Evolutionary conservation across 2,888 invertebrate species (phyloP), one percentile per base, ranked within the genome.

Genomic region (Monopis laevigella): DNA sequence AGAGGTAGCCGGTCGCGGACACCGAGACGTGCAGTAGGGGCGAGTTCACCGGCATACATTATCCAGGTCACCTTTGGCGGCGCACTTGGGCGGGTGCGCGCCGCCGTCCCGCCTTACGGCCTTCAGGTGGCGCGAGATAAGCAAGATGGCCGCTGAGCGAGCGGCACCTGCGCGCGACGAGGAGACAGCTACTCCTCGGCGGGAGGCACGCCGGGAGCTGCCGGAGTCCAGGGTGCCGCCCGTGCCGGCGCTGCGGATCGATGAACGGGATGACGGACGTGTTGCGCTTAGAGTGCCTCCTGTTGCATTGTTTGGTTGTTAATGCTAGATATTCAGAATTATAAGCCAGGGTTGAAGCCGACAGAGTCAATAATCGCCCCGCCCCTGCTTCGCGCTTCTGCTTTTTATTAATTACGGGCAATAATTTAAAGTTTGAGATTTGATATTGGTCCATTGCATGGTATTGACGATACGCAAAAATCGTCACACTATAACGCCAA

Each of bases 161-260:
- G 92, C 92, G 87, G 92, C 92, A 92, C 92, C 92, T 92, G 92
- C 90, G 84, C 92, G 88, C 69, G 92, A 92, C 62, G 89, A 87
- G 62, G 90, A 87, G 63, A 89, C 88, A 57, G 87, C 71, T 62
- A 87, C 86, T 67, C 88, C 89, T 58, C 87, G 87, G 56, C 83
- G 83, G 51, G 64, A 61, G 56, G 53, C 64, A 66, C 61, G 77
- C 72, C 58, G 83, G 81, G 65, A 86, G 82, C 72, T 82, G 82
- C 43, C 78, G 69, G 55, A 82, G 67, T 48, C 83, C 71, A 55
- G 77, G 66, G 59, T 69, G 71, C 53, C 75, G 53, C 53, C 62
- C 45, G 61, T 77, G 62, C 52, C 72, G 45, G 38, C 52, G 74
- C 67, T 82, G 21, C 65, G 81, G 63, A 67, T 78, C 51, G 77